These are phyloP conservation scores for Gymnopithys bicolor DNA, from an alignment of 2,797 vertebrate genomes.

Conservation along the genomic window DNA sequence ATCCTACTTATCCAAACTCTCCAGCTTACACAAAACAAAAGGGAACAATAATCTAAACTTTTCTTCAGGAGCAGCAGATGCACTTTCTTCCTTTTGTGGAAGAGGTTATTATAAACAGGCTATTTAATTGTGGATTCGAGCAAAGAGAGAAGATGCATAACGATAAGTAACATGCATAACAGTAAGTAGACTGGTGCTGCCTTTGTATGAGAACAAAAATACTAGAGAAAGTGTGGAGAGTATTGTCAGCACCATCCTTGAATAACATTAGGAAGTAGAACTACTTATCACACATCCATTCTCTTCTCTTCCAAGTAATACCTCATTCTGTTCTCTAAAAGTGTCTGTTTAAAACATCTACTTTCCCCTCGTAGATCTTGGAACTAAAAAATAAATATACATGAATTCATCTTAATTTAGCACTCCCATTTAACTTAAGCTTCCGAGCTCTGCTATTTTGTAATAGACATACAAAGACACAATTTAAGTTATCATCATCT, in stretches of 20 bases:
- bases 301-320: neutral
- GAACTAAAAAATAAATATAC: neutral
- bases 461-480: neutral
- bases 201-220: neutral
- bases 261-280: neutral
- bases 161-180: neutral
- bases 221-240: neutral
- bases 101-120: neutral
- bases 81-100: neutral
- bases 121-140: neutral
- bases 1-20: neutral
- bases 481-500: neutral
- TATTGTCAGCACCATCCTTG: neutral
- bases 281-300: neutral
- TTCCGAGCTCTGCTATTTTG: neutral
- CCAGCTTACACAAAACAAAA: neutral
- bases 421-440: neutral
- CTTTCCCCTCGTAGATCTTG: neutral
- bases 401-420: neutral
- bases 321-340: neutral
- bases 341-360: neutral
- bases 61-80: neutral
- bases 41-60: neutral
- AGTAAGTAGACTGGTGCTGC: neutral
- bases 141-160: neutral